phyloP scores from a whole-genome alignment of 2,797 vertebrate genomes.

The Hylomyscus alleni region DNA sequence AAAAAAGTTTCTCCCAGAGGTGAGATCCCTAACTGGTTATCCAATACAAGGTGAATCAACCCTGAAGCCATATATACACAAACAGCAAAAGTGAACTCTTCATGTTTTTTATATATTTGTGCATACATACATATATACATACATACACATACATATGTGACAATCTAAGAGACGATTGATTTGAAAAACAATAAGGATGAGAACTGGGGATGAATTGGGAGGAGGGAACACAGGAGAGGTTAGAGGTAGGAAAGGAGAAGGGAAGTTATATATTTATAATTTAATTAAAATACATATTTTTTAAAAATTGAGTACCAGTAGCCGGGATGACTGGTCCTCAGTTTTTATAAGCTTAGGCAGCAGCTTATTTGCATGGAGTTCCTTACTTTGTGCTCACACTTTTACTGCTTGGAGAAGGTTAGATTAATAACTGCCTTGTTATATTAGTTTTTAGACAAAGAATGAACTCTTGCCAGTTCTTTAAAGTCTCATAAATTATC shows the following conservation, averaged over 20 bases:
- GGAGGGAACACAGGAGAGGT: not conserved
- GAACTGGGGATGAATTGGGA: not conserved
- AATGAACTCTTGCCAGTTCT: slow-evolving; percentile 42
- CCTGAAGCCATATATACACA: not conserved
- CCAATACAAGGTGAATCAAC: not conserved
- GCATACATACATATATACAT: not conserved
- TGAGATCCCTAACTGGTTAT: not conserved
- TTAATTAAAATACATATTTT: not conserved
- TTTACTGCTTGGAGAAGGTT: slow-evolving; percentile 31
- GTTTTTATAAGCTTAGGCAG: not conserved
- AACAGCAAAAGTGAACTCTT: not conserved
- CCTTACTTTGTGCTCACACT: not conserved
- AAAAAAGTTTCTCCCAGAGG: not conserved
- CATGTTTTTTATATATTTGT: not conserved
- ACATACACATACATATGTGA: not conserved
- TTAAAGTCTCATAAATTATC: slow-evolving; percentile 39
- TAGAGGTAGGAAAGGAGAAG: not conserved
- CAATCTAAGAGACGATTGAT: not conserved
- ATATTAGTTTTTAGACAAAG: slow-evolving; percentile 46
- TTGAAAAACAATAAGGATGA: not conserved
- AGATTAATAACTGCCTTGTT: slow-evolving; percentile 8
- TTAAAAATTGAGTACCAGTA: not conserved
- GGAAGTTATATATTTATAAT: not conserved
- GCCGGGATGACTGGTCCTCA: not conserved
- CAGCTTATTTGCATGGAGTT: not conserved